Conservation (phyloP, 2,888 invertebrate genomes). For the Slavum lentiscoides region DNA sequence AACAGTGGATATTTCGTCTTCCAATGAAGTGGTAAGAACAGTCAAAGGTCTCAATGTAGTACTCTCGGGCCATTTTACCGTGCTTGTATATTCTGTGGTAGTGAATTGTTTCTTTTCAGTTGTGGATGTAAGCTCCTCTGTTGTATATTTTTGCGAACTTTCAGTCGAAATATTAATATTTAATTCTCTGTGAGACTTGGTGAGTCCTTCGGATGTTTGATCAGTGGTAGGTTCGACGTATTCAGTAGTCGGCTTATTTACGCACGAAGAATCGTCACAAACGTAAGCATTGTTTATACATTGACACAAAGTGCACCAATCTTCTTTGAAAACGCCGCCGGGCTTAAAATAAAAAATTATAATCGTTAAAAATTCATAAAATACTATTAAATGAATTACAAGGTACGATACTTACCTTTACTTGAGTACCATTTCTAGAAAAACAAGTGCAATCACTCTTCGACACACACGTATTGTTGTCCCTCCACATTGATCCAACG, state of each 20-base stretch:
- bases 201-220: not conserved
- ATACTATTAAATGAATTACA: not conserved
- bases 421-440: constrained; percentile 66
- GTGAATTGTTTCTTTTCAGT: not conserved
- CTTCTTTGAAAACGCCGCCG: constrained; percentile 67
- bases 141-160: not conserved
- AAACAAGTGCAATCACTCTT: constrained; percentile 76
- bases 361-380: not conserved
- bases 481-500: constrained; percentile 70
- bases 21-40: not conserved
- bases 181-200: not conserved
- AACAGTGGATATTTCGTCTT: not conserved
- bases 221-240: not conserved
- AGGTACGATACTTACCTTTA: constrained; percentile 64
- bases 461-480: constrained; percentile 73
- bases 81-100: not conserved
- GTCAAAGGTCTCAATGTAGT: not conserved
- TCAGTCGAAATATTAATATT: not conserved
- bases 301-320: constrained; percentile 74
- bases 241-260: not conserved
- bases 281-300: constrained; percentile 76
- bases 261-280: constrained; percentile 61
- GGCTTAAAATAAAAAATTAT: constrained; percentile 64
- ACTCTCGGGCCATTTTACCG: constrained; percentile 17
- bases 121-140: not conserved